Conservation (phyloP, 2,888 invertebrate species). For the Pachydiplax longipennis region DNA sequence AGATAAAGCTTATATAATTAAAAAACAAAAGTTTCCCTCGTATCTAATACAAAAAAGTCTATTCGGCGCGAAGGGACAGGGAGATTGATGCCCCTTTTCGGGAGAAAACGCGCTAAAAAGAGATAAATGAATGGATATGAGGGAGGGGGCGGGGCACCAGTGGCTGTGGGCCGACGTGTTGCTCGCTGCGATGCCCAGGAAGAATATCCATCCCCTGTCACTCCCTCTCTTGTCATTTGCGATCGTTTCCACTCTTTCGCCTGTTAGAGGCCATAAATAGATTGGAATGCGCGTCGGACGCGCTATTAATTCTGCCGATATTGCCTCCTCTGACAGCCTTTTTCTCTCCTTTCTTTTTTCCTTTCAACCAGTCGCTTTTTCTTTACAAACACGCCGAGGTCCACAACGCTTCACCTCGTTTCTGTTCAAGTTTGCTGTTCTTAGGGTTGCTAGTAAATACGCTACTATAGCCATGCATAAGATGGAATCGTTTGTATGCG, state of each 20-base stretch:
- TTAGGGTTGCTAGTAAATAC: too few species aligned
- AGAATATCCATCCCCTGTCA: neutral
- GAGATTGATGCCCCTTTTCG: too few species aligned
- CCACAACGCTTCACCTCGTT: too few species aligned
- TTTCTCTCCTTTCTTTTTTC: neutral
- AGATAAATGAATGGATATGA: neutral
- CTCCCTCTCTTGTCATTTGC: neutral
- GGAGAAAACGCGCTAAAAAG: too few species aligned
- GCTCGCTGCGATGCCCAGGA: neutral
- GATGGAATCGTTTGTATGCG: too few species aligned
- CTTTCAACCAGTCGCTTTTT: neutral
- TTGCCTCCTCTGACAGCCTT: neutral
- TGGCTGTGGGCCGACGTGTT: neutral
- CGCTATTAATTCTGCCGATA: neutral
- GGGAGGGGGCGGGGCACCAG: neutral
- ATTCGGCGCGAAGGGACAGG: too few species aligned
- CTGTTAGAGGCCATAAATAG: neutral
- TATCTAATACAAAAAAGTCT: too few species aligned
- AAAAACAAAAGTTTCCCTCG: too few species aligned
- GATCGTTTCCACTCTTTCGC: neutral
- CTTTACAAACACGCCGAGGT: neutral
- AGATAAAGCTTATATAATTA: too few species aligned
- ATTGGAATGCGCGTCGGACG: neutral
- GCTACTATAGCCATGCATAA: too few species aligned
- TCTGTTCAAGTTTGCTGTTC: too few species aligned